phyloP scores from a whole-genome alignment of 2,113 vertebrate genomes.

The Serinus canaria region DNA sequence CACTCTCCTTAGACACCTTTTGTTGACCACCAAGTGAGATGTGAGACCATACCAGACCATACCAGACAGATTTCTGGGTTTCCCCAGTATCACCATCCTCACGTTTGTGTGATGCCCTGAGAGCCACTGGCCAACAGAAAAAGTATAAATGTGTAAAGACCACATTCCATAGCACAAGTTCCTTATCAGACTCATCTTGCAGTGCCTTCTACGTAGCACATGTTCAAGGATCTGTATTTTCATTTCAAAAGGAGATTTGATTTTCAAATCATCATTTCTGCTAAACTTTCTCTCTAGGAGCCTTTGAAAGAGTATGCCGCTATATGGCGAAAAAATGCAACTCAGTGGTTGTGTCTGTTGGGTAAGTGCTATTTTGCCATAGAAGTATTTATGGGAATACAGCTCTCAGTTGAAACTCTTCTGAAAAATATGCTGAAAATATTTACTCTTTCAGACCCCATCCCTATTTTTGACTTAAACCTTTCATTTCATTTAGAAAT shows the following conservation, averaged over 20 bases:
- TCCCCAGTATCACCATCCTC: not conserved
- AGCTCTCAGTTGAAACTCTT: not conserved
- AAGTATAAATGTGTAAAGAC: not conserved
- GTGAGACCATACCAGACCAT: not conserved
- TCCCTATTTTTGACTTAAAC: not conserved
- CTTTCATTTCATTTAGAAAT: not conserved
- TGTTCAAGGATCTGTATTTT: not conserved
- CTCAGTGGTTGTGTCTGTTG: conserved; percentile 14
- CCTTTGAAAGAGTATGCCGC: conserved; percentile 28
- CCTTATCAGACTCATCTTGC: fast-evolving
- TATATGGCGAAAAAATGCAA: conserved; percentile 28
- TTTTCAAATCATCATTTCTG: not conserved
- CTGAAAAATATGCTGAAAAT: not conserved
- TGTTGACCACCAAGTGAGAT: not conserved
- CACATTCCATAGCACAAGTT: not conserved
- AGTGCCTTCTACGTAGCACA: not conserved
- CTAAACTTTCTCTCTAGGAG: conserved; percentile 24
- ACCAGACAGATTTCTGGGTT: not conserved
- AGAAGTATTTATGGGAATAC: not conserved
- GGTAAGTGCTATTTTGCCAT: conserved; percentile 3
- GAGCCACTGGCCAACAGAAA: not conserved
- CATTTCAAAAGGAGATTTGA: not conserved
- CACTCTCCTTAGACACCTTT: not conserved
- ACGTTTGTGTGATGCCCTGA: not conserved
- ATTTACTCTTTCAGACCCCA: not conserved